Evolutionary conservation across 2,888 invertebrate species (phyloP), one percentile per base, ranked within the genome.

Genomic region (Torymus auratus): DNA sequence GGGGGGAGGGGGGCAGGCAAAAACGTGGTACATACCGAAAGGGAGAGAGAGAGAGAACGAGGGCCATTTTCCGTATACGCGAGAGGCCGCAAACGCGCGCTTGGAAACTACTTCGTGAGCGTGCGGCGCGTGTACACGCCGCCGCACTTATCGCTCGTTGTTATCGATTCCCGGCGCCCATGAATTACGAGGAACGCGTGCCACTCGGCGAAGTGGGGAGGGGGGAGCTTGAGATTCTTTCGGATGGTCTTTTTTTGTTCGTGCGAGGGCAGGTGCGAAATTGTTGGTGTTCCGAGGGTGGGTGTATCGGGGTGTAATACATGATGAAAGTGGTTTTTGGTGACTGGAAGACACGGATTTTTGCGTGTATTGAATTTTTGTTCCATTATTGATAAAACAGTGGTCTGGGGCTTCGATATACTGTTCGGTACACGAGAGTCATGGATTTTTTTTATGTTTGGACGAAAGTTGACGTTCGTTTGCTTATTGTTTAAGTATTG

Each of bases 101-200:
- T n/a, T 13, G 55, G 52, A 56, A n/a, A 15, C 1, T 41, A 53
- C 15, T 53, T 55, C 28, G 12, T 7, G 12, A 28, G 13, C 28
- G 17, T 2, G 14, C 23, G 11, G 28, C 12, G 61, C 23, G 12
- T 52, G 10, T 60, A 52, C 53, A 53, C 13, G 15, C 15, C 2
- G 3, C 2, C 14, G 20, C 55, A 73, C 73, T 73, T 78, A 73
- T 68, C 68, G 56, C 23, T 55, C 68, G 55, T 68, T 62, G 28
- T 14, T 68, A 73, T 73, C 68, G 73, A 73, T 68, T 62, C 13
- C 23, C 50, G 28, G 12, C 55, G 64, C 20, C 56, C 5, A 23
- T 73, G 73, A 69, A 79, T 79, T 69, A 73, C 61, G 61, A 15
- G 52, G 17, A 55, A 17, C 53, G 61, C 67, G 79, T 58, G 73